Percentiles rank a stretch among this genome's conserved stretches.
phyloP scores from a whole-genome alignment of 2,888 invertebrate species.

The Cryptus armator region DNA sequence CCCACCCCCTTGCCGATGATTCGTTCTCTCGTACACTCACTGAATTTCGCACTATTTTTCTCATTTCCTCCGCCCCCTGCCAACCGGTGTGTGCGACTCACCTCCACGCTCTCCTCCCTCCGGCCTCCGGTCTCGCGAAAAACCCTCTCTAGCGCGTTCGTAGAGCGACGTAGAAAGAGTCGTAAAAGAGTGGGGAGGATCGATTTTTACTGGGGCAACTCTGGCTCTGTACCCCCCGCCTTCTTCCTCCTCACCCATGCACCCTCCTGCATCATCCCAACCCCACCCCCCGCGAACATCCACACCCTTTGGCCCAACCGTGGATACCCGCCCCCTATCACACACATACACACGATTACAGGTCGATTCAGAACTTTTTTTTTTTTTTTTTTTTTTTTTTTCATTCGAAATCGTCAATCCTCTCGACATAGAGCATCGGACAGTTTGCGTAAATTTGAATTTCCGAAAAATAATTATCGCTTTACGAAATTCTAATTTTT shows the following conservation, averaged over 20 bases:
- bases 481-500: background rate
- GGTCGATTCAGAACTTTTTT: conserved; percentile 34
- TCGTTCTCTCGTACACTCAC: conserved; percentile 66
- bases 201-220: conserved; percentile 86
- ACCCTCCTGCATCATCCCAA: conserved; percentile 80
- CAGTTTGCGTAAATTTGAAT: background rate
- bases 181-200: conserved; percentile 84
- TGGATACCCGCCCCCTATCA: conserved; percentile 50
- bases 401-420: background rate
- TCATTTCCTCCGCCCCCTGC: conserved; percentile 32
- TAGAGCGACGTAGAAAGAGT: conserved; percentile 76
- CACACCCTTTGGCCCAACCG: conserved; percentile 50
- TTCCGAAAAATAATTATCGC: background rate
- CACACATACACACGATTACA: conserved; percentile 25
- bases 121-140: conserved; percentile 69
- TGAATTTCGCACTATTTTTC: conserved; percentile 59
- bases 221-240: conserved; percentile 77
- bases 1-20: conserved; percentile 40
- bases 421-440: background rate
- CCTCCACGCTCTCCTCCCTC: conserved; percentile 69
- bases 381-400: conserved; percentile 6
- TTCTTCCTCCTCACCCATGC: conserved; percentile 73
- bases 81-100: conserved; percentile 57
- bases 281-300: conserved; percentile 73
- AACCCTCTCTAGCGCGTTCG: conserved; percentile 70